phyloP scores from a whole-genome alignment of 1,140 invertebrate species.

The Drosophila nasuta region DNA sequence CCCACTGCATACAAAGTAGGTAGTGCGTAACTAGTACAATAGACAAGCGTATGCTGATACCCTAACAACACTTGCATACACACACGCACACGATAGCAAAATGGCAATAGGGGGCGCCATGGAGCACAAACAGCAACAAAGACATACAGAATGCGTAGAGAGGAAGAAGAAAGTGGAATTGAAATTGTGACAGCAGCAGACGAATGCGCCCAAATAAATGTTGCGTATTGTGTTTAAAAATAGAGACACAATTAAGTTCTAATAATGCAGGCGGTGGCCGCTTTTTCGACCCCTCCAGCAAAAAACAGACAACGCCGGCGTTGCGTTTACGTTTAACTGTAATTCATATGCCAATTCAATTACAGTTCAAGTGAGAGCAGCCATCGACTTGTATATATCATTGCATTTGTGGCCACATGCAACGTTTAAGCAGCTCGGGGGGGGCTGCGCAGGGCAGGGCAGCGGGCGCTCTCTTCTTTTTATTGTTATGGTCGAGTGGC shows the following conservation, averaged over 20 bases:
- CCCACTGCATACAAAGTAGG: too few relatives aligned
- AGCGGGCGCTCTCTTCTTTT: conserved; percentile 11
- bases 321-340: conserved; percentile 23
- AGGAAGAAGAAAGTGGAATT: neutral
- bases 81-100: conserved; percentile 27
- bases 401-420: conserved; percentile 62
- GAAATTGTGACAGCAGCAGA: conserved; percentile 32
- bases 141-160: neutral
- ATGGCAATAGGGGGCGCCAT: conserved; percentile 50
- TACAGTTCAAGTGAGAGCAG: conserved; percentile 63
- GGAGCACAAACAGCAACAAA: conserved; percentile 22
- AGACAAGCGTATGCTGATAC: conserved; percentile 5
- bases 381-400: conserved; percentile 20
- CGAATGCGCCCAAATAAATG: conserved; percentile 55
- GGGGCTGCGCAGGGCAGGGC: conserved; percentile 12
- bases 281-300: conserved; percentile 7
- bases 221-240: conserved; percentile 68
- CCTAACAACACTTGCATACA: conserved; percentile 10
- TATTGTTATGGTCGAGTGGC: conserved; percentile 53
- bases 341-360: conserved; percentile 70
- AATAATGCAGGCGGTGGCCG: conserved; percentile 63
- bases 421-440: conserved; percentile 3
- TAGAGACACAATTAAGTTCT: conserved; percentile 81
- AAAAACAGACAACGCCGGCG: conserved; percentile 3
- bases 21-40: too few relatives aligned